Percentiles rank a stretch among this genome's conserved stretches.
Evolutionary conservation across 2,888 invertebrate species (phyloP).

Genomic region (Pachymerium ferrugineum): DNA sequence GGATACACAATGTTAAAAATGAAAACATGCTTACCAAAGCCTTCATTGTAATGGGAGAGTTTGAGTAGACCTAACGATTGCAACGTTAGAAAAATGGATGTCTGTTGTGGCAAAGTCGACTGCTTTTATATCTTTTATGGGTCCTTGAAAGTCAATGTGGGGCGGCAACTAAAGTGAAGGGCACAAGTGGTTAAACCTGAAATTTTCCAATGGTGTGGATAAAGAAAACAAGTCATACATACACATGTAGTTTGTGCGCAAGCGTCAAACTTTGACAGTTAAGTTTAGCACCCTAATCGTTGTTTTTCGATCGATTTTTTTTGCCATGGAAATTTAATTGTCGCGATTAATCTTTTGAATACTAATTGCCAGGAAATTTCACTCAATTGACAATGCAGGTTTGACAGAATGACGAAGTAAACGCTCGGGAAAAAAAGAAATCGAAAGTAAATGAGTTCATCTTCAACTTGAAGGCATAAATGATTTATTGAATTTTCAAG

Average conservation of each 20-base stretch:
- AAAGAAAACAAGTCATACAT: conserved; percentile 5
- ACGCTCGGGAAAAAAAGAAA: not conserved
- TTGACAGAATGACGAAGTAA: too few species aligned
- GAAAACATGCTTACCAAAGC: not conserved
- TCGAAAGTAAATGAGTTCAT: not conserved
- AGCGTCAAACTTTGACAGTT: not conserved
- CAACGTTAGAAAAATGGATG: conserved; percentile 6
- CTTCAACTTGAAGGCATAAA: not conserved
- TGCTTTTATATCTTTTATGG: not conserved
- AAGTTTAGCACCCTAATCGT: not conserved
- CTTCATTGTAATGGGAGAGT: not conserved
- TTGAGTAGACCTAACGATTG: not conserved
- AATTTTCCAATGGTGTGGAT: not conserved
- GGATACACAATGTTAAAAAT: not conserved
- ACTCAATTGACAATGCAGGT: too few species aligned
- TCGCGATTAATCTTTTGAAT: not conserved
- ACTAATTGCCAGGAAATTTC: not conserved
- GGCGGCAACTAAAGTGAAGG: conserved; percentile 23
- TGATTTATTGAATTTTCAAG: not conserved
- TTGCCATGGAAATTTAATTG: not conserved
- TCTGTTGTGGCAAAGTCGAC: not conserved
- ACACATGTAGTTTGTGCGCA: not conserved
- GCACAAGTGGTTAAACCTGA: conserved; percentile 17
- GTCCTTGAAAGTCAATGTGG: conserved; percentile 21
- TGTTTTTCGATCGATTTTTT: not conserved